A percentile compares a stretch with the other conserved stretches of the same genome.
Evolutionary conservation across 2,888 invertebrate genomes (phyloP).

Genomic region (Sericinus montela): DNA sequence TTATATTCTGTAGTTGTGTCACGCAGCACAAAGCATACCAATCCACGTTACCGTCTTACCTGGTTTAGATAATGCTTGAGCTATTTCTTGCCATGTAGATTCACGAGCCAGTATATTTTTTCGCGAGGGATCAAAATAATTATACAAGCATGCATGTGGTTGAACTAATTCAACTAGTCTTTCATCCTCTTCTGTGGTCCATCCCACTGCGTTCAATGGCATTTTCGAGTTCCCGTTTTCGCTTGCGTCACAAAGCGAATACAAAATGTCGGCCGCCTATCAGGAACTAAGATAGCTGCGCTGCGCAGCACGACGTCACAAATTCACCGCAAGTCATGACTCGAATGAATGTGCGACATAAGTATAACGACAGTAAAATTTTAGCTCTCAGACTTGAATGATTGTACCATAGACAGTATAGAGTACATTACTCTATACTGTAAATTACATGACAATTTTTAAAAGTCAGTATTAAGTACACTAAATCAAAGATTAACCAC

Average conservation of each 20-base stretch:
- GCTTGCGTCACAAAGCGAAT: constrained; percentile 42
- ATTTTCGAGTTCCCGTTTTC: constrained; percentile 41
- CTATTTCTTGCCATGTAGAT: constrained; percentile 66
- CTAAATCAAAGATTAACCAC: too few species aligned
- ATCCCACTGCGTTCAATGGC: constrained; percentile 66
- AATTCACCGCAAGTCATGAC: too few species aligned
- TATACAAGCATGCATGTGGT: constrained; percentile 61
- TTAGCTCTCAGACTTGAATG: too few species aligned
- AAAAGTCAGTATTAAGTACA: too few species aligned
- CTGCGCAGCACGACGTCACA: constrained; percentile 66
- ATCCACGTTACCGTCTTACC: constrained; percentile 38
- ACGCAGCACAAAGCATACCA: constrained; percentile 41
- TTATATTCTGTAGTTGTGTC: constrained; percentile 32
- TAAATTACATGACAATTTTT: too few species aligned
- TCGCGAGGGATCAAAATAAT: constrained; percentile 57
- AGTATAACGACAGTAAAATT: too few species aligned
- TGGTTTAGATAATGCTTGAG: constrained; percentile 57
- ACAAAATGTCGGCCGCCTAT: constrained; percentile 72
- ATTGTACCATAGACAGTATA: too few species aligned
- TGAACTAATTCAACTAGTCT: constrained; percentile 59
- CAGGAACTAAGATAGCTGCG: constrained; percentile 64
- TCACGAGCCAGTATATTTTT: constrained; percentile 64
- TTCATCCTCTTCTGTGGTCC: constrained; percentile 63
- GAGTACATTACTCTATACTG: too few species aligned
- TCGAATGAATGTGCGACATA: too few species aligned